A percentile compares a stretch with the other conserved stretches of the same genome.
phyloP scores from a whole-genome alignment of 2,113 vertebrate genomes.

The Oreotragus oreotragus region DNA sequence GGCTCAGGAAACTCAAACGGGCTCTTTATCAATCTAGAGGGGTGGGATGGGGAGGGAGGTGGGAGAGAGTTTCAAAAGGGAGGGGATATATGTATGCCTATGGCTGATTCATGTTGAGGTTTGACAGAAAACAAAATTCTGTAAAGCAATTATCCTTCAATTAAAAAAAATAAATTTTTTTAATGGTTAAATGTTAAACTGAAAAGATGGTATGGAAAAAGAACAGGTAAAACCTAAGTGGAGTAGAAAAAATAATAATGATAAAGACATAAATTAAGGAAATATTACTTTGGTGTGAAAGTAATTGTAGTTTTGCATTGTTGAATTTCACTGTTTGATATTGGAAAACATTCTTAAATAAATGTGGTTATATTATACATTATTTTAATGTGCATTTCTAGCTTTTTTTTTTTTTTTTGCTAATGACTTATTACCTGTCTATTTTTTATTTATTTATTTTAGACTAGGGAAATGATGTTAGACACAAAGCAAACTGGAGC shows the following conservation, averaged over 20 bases:
- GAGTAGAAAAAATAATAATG: neutral
- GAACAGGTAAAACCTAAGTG: neutral
- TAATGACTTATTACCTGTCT: neutral
- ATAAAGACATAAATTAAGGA: neutral
- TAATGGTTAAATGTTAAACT: neutral
- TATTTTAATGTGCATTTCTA: neutral
- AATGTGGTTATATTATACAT: neutral
- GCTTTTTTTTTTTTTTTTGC: neutral
- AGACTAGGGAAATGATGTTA: neutral
- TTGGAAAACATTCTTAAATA: neutral
- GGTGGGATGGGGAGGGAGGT: neutral
- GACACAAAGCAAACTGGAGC: neutral
- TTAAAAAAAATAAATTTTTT: neutral
- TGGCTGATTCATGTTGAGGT: neutral
- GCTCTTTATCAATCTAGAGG: neutral
- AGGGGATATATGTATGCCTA: neutral
- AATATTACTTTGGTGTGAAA: neutral
- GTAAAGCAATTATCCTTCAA: neutral
- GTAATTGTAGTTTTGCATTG: neutral
- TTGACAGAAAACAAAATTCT: neutral
- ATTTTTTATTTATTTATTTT: neutral
- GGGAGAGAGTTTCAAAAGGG: neutral
- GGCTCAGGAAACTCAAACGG: neutral
- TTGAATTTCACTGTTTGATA: neutral
- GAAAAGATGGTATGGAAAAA: neutral